Evolutionary conservation across 2,797 vertebrate genomes (phyloP).

Genomic region (Limnodromus scolopaceus): DNA sequence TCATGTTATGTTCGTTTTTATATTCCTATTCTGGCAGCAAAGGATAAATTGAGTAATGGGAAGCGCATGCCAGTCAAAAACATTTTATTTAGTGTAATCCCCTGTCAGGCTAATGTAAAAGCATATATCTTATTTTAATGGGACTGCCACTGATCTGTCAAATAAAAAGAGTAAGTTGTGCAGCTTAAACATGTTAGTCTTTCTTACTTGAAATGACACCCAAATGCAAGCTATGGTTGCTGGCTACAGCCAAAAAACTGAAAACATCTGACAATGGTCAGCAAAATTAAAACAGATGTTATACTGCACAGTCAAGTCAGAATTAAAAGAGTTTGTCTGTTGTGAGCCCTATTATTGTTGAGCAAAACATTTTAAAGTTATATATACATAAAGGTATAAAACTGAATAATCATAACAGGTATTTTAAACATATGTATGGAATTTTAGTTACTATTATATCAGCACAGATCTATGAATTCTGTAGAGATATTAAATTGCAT

Average conservation of each 20-base stretch:
- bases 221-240: not conserved
- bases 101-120: slow-evolving; percentile 67
- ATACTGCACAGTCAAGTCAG: not conserved
- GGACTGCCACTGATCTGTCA: slow-evolving; percentile 58
- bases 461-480: not conserved
- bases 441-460: not conserved
- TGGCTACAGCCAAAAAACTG: not conserved
- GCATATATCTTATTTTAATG: slow-evolving; percentile 65
- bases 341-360: not conserved
- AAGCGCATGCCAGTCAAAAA: slow-evolving; percentile 71
- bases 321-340: not conserved
- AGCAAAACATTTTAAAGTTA: not conserved
- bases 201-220: not conserved
- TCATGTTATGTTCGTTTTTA: slow-evolving; percentile 23
- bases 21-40: slow-evolving; percentile 62
- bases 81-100: slow-evolving; percentile 71
- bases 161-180: slow-evolving; percentile 31
- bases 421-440: not conserved
- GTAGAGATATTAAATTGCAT: not conserved
- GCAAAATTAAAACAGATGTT: not conserved
- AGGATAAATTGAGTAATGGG: slow-evolving; percentile 68
- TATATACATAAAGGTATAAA: not conserved
- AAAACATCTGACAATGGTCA: slow-evolving; percentile 7
- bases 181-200: not conserved
- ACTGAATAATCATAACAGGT: not conserved